These are phyloP conservation scores for Pantala flavescens DNA, from an alignment of 1,140 invertebrate species.

Conservation along the genomic window DNA sequence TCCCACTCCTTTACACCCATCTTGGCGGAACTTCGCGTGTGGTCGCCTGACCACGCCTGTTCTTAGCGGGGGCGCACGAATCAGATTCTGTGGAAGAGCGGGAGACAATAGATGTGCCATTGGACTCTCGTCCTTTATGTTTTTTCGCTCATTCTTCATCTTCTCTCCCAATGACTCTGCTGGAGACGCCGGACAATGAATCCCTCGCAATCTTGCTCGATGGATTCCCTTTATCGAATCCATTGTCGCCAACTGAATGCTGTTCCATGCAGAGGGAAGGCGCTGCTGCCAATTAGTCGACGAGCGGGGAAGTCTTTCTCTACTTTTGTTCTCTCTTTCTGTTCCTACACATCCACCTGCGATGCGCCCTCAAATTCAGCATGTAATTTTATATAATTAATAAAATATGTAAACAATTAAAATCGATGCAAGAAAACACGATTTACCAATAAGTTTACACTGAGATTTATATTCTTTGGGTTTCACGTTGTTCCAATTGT, in stretches of 20 bases:
- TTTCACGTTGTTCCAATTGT: too few species aligned
- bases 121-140: background rate
- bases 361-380: too few species aligned
- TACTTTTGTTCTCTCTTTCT: too few species aligned
- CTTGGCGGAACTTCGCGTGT: background rate
- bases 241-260: background rate
- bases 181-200: background rate
- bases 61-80: background rate
- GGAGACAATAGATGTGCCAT: background rate
- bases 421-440: too few species aligned
- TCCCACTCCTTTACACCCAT: background rate
- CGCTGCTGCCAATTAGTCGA: too few species aligned
- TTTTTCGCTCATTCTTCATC: background rate
- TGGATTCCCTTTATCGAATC: background rate
- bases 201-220: background rate
- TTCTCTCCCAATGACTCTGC: background rate
- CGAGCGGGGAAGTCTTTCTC: too few species aligned
- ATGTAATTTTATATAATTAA: too few species aligned
- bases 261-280: too few species aligned
- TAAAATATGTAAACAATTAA: too few species aligned
- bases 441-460: too few species aligned
- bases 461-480: too few species aligned
- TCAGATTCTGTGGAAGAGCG: background rate
- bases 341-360: too few species aligned
- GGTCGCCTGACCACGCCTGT: background rate